Conservation (phyloP, 2,113 vertebrate species). For the Upupa epops region DNA sequence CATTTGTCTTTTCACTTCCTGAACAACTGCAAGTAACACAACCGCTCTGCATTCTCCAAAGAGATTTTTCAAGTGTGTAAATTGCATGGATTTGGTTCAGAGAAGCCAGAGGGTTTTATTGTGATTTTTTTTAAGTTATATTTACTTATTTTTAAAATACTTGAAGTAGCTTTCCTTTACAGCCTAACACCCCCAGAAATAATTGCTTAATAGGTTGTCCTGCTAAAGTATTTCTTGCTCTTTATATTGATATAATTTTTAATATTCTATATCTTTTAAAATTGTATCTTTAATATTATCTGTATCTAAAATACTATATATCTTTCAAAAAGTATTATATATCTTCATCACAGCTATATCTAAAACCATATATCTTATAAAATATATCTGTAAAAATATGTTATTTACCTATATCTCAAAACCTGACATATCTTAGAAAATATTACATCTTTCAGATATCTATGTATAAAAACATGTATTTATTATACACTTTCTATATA, state of each 20-base stretch:
- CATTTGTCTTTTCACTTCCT: constrained; percentile 32
- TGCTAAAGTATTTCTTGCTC: neutral
- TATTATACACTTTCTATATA: too few species aligned
- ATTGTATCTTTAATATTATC: too few species aligned
- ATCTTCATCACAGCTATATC: too few species aligned
- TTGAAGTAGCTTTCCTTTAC: neutral
- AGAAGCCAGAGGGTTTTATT: neutral
- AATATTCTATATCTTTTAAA: neutral
- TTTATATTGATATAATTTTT: neutral
- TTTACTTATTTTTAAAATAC: neutral
- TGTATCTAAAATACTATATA: too few species aligned
- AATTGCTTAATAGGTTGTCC: neutral
- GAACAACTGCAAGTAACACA: constrained; percentile 32
- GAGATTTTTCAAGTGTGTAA: constrained; percentile 31
- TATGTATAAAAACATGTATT: too few species aligned
- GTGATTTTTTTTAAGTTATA: too few species aligned
- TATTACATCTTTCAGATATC: too few species aligned
- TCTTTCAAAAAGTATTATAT: too few species aligned
- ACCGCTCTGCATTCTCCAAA: neutral
- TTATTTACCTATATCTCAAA: too few species aligned
- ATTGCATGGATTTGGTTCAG: neutral
- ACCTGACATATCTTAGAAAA: too few species aligned
- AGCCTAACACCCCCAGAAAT: neutral
- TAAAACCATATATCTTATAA: too few species aligned
- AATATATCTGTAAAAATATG: too few species aligned